Base-by-base conservation (phyloP, 2,888 invertebrate genomes). In the Periphyllus acericola region DNA sequence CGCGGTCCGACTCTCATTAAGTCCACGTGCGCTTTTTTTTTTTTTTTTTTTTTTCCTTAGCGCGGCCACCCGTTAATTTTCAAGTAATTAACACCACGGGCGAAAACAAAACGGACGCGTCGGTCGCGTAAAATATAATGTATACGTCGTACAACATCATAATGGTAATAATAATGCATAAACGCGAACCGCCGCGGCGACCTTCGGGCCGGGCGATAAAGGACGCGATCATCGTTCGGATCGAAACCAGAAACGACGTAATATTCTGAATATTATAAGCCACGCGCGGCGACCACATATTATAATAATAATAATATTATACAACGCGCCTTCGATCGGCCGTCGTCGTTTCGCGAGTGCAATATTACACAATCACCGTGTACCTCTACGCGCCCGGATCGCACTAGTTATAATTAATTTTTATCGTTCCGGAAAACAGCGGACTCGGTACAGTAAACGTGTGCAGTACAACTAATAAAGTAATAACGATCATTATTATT, bases 1-100 rank as follows among this genome's bases (percentile, higher is more conserved):
- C 46, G 79, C 79, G n/a, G 25, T 36, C 17, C 55, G 17, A n/a
- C 25, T 72, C 52, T 82, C 72, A 82, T 82, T 82, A 82, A 82
- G 82, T 82, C 82, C 82, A 71, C 82, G 72, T 82, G 82, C 72
- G 72, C 29, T 11, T 79, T 9, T 78, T 79, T 32, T 55, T 78
- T 21, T 55, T 78, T 32, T 55, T 55, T 32, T 17, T 11, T 79
- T 25, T 79, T 79, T 32, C 34, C 34, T 25, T 3, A 5, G 25
- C 55, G 55, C 52, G 55, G 32, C 32, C 55, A 55, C 29, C 46
- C 25, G 25, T 25, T 32, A 78, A 78, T 78, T 25, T 52, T 32
- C 52, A 25, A 79, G 32, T 79, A 79, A 79, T 79, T 55, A 55
- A 25, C 55, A 55, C 52, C 79, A 55, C 14, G 55, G 25, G 55